Base-by-base conservation (phyloP, 2,113 vertebrate genomes). In the Benitochromis conjunctus region DNA sequence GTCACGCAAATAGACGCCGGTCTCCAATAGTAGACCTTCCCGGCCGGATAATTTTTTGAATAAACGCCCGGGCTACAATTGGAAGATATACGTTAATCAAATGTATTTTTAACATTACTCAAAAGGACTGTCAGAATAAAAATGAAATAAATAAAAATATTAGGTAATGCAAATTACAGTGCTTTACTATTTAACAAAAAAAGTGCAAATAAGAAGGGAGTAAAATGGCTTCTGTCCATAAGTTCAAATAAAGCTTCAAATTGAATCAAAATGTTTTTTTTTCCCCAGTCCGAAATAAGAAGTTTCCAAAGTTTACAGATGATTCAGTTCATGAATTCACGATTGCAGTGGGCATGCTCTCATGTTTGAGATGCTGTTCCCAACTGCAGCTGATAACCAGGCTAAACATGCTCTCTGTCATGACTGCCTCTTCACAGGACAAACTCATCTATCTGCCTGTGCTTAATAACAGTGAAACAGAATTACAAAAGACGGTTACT, bases 401-500 rank as follows among this genome's bases (percentile, higher is more conserved):
- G 58, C 58, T 62, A 34, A 56, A 10, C 29, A 62, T 34, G 31
- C 34, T 2, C 26, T 26, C 57, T 60, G 57, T 60, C 14, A 58
- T 58, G 57, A 60, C 29, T 62, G 58, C 58, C 58, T 36, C 58
- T 62, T 62, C 18, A 36, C 18, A 1, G 58, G 58, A 62, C 31
- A 0, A 36, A 62, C 58, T 36, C 31, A 62, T 62, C 0, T 62
- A n/a, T 62, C 0, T 5, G 0, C 31, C 19, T 36, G 16, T 62
- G 58, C 58, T 36, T 62, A 19, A 62, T 36, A 62, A 29, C 34
- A 62, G 58, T 34, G 34, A 62, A 62, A 62, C 16, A 19, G 29
- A 62, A 62, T 34, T 62, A 34, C 1, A 62, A 11, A 11, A 62
- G 29, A 36, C 9, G 3, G 16, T 34, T 34, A 11, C 9, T 62